Base-by-base conservation (phyloP, 2,888 invertebrate species). In the Girardia tigrina region DNA sequence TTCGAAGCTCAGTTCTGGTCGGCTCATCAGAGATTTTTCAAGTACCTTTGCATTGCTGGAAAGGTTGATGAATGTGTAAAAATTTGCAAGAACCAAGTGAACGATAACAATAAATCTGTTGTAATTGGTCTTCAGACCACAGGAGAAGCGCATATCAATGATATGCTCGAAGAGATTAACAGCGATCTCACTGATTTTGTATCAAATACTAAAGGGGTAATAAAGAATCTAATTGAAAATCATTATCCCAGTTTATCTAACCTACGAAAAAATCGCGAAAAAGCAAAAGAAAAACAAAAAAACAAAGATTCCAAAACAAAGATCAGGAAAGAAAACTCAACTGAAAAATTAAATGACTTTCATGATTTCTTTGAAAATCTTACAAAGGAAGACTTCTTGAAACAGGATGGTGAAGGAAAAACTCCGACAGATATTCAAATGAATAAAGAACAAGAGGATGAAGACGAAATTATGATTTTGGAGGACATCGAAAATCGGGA, bases 61-160 rank as follows among this genome's bases (percentile, higher is more conserved):
- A 98, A 98, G 87, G 93, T 92, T 56, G 79, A 81, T 0, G 82
- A 85, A 81, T 88, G 86, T 77, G 88, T 88, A 1, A 81, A 83
- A 42, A 81, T 88, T 70, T 86, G 88, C 0, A 56, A n/a, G n/a
- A 84, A 86, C 79, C 87, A 86, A 78, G 85, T 87, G n/a, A 82
- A 87, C 28, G 83, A 83, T 78, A 81, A 83, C 79, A 85, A 85
- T 29, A 81, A 95, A 86, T 98, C 98, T 85, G 95, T 98, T 0
- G 98, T 99, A 36, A 99, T 99, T 82, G 98, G 98, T 75, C 87
- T 99, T 77, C 98, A 99, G 86, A 94, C 94, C 75, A 99, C 98
- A 0, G 98, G 98, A 29, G 98, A 98, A 86, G 95, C 98, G 0
- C 87, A 95, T 77, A 98, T 97, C 0, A 86, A 97, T 73, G 98